Evolutionary conservation across 2,797 vertebrate species (phyloP).

Genomic region (Yasuhikotakia modesta): DNA sequence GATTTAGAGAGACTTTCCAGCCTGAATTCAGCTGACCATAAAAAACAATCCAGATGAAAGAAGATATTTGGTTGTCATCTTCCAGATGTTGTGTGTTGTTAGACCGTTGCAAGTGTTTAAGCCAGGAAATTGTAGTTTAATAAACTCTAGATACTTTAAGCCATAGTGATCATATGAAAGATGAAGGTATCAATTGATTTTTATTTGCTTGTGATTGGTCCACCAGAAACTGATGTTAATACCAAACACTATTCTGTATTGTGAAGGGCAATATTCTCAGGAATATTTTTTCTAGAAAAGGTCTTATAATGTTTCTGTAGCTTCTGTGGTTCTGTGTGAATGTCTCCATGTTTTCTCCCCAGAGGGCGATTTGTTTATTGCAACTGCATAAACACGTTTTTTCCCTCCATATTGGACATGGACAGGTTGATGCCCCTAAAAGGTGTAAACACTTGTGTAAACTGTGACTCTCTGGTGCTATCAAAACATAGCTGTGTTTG

Average conservation of each 20-base stretch:
- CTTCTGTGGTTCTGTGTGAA: neutral
- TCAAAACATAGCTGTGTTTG: neutral
- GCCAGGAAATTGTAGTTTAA: no score
- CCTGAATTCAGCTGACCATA: neutral
- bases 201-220: no score
- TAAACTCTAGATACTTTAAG: no score
- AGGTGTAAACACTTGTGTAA: neutral
- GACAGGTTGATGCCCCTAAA: neutral
- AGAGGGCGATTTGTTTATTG: neutral
- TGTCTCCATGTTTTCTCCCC: neutral
- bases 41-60: neutral
- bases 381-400: neutral
- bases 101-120: no score
- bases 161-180: no score
- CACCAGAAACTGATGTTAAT: no score
- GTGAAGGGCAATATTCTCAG: neutral
- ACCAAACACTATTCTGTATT: no score
- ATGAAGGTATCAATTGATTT: no score
- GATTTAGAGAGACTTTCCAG: slow-evolving; percentile 18
- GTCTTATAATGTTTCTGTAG: neutral
- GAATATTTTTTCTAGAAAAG: no score
- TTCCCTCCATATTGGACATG: neutral
- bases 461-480: neutral
- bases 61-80: neutral
- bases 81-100: neutral